Percentiles rank a stretch among this genome's conserved stretches.
phyloP scores from a whole-genome alignment of 2,888 invertebrate species.

The Leptopilina drosophilae region DNA sequence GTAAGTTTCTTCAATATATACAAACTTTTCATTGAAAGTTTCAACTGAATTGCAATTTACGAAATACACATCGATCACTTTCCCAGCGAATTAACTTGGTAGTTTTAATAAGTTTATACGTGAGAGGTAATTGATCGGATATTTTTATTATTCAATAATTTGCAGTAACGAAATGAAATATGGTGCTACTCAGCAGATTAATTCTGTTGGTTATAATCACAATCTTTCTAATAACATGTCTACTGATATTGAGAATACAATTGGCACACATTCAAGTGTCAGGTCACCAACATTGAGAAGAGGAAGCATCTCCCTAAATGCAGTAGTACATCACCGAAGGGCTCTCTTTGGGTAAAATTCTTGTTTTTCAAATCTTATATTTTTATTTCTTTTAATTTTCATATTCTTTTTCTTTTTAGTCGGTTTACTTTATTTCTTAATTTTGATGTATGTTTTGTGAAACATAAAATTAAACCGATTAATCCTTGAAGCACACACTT shows the following conservation, averaged over 20 bases:
- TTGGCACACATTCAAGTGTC: constrained; percentile 59
- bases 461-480: too few species aligned
- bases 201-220: constrained; percentile 46
- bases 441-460: too few species aligned
- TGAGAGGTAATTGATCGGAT: not conserved
- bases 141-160: constrained; percentile 45
- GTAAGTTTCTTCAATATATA: constrained; percentile 14
- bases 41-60: constrained; percentile 1
- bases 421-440: too few species aligned
- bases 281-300: constrained; percentile 66
- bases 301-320: constrained; percentile 70
- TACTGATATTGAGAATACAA: constrained; percentile 65
- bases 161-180: constrained; percentile 52
- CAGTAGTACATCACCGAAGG: constrained; percentile 70
- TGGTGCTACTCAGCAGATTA: constrained; percentile 42
- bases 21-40: constrained; percentile 4
- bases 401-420: too few species aligned
- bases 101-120: not conserved
- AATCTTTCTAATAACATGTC: constrained; percentile 58
- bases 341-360: constrained; percentile 67
- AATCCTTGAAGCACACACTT: too few species aligned
- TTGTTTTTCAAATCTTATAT: not conserved
- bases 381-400: too few species aligned
- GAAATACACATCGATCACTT: constrained; percentile 35
- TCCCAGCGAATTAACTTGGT: constrained; percentile 30